Percentiles rank a stretch among this genome's conserved stretches.
Evolutionary conservation across 2,113 vertebrate genomes (phyloP).

Genomic region (Gopherus flavomarginatus): DNA sequence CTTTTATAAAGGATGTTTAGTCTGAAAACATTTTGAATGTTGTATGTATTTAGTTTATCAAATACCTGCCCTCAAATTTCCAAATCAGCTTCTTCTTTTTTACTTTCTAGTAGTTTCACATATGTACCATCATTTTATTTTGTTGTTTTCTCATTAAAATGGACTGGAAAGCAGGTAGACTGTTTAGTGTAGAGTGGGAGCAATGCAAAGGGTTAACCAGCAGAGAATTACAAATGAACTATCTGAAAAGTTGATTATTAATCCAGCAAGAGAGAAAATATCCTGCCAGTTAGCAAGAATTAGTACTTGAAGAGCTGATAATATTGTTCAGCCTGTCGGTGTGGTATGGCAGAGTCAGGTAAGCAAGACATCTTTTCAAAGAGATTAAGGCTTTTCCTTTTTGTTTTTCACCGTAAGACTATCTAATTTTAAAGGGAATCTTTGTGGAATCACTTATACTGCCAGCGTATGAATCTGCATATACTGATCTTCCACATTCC

Average conservation of each 20-base stretch:
- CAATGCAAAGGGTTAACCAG: constrained; percentile 93
- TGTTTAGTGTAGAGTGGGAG: constrained; percentile 48
- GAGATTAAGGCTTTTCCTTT: constrained; percentile 37
- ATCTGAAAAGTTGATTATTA: constrained; percentile 97
- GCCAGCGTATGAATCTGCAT: constrained; percentile 13
- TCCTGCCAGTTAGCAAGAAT: constrained; percentile 86
- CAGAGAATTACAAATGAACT: constrained; percentile 98
- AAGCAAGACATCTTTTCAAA: constrained; percentile 77
- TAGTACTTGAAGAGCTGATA: constrained; percentile 84
- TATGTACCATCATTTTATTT: neutral
- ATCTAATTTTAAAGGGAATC: constrained; percentile 34
- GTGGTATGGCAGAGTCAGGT: constrained; percentile 86
- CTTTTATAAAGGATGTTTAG: neutral
- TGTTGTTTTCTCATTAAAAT: constrained; percentile 20
- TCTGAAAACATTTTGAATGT: neutral
- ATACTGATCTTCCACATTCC: constrained; percentile 59
- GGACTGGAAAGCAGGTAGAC: neutral
- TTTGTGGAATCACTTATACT: constrained; percentile 32
- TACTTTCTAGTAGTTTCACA: neutral
- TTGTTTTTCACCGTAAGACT: neutral
- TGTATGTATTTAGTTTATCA: neutral
- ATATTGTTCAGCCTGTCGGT: constrained; percentile 80
- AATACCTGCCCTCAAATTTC: neutral
- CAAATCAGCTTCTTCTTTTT: neutral
- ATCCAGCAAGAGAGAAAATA: constrained; percentile 88